A percentile compares a stretch with the other conserved stretches of the same genome.
Conservation (phyloP, 2,888 invertebrate genomes). For the Plagiodera versicolora region DNA sequence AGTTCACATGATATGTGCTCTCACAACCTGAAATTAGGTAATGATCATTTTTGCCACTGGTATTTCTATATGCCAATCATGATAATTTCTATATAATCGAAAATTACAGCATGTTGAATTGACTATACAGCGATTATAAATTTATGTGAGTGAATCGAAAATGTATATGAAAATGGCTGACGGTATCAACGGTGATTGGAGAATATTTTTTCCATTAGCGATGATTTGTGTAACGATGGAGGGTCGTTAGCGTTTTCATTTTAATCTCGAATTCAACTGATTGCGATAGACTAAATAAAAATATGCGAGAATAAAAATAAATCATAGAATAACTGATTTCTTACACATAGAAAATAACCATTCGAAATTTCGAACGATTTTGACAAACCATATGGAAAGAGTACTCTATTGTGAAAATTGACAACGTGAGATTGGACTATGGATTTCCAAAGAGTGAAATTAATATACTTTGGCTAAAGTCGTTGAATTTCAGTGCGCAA, state of each 20-base stretch:
- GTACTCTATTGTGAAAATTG: too few species aligned
- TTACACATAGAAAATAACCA: too few species aligned
- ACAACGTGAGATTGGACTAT: too few species aligned
- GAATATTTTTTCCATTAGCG: conserved; percentile 3
- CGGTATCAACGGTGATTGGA: conserved; percentile 6
- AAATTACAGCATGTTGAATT: conserved; percentile 13
- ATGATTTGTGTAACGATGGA: conserved; percentile 15
- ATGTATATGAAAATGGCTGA: conserved; percentile 11
- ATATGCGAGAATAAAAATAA: too few species aligned
- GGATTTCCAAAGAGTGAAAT: too few species aligned
- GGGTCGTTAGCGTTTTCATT: conserved; percentile 13
- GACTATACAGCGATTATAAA: conserved; percentile 17
- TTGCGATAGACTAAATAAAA: too few species aligned
- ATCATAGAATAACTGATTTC: too few species aligned
- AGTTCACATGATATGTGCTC: too few species aligned
- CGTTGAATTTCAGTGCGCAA: too few species aligned
- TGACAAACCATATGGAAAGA: too few species aligned
- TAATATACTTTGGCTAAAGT: too few species aligned
- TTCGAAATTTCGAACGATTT: too few species aligned
- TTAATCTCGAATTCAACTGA: conserved; percentile 8
- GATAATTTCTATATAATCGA: background rate
- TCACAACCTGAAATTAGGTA: background rate
- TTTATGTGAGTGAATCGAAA: conserved; percentile 10
- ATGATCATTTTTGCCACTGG: background rate
- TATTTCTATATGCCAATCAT: background rate